Evolutionary conservation across 2,113 vertebrate genomes (phyloP), one percentile per base, ranked within the genome.

Genomic region (Eupsittula cactorum): DNA sequence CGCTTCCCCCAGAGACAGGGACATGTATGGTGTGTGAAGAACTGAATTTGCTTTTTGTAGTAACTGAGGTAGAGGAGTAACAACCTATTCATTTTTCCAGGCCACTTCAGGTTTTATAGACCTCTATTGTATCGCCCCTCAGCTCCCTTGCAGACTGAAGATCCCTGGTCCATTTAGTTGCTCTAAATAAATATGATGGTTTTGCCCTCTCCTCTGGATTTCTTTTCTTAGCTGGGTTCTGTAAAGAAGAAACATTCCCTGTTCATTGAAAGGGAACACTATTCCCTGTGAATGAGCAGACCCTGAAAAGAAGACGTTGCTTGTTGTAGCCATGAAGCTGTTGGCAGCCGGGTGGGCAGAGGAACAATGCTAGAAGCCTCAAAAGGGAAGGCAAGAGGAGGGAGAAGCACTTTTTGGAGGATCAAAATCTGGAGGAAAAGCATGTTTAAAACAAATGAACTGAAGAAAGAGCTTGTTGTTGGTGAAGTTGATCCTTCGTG

Each of bases 361-460:
- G n/a, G 50, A 80, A 81, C 11, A 14, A 27, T 0, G 4, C 62
- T 42, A 82, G 73, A 68, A 87, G 78, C 57, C 82, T 90, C 33
- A 2, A 24, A 78, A 69, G 53, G 74, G 70, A 79, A 74, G 35
- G 55, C 39, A 83, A 86, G 35, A 83, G 82, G 39, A 84, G 82
- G 35, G 86, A 78, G 85, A 95, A 53, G 91, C 82, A 88, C 82
- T 88, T 24, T 24, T 49, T 59, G 53, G 47, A 95, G 88, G 75
- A 92, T 92, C 79, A 82, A 93, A 94, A 52, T 71, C 88, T 86
- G 92, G 87, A 88, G 71, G 71, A 84, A 93, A 90, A 93, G 68
- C 68, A 82, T 59, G 88, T 92, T 96, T 92, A 87, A 97, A 95
- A 96, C 92, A 91, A 90, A 97, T 95, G 93, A 95, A 94, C 97